Evolutionary conservation across 1,140 invertebrate species (phyloP).

Genomic region (Lutraria rhynchaena): DNA sequence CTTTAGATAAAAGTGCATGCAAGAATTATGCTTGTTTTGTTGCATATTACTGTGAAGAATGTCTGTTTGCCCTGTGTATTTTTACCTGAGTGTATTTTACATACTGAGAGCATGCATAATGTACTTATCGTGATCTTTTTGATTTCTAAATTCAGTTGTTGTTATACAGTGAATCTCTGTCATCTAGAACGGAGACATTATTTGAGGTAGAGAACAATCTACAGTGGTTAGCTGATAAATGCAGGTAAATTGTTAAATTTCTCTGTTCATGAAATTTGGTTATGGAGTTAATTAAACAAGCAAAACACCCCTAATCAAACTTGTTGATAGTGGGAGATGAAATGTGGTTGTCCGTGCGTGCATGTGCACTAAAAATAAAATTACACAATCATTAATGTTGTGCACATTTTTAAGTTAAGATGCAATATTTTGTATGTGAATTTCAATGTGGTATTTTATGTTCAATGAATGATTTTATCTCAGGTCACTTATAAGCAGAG

Average conservation of each 20-base stretch:
- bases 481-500: slow-evolving; percentile 70
- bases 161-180: slow-evolving; percentile 74
- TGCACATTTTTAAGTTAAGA: no score
- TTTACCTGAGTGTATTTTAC: no score
- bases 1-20: no score
- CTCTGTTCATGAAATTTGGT: no score
- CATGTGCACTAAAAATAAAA: neutral
- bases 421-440: neutral
- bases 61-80: no score
- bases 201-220: slow-evolving; percentile 76
- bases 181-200: slow-evolving; percentile 67
- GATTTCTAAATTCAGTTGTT: slow-evolving; percentile 64
- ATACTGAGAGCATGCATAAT: no score
- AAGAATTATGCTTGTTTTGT: no score
- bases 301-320: no score
- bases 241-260: no score
- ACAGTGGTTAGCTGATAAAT: slow-evolving; percentile 71
- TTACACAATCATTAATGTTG: neutral
- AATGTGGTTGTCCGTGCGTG: neutral
- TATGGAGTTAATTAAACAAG: no score
- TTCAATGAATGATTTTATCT: slow-evolving; percentile 5
- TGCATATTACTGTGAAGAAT: no score
- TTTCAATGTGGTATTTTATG: neutral
- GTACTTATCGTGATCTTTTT: slow-evolving; percentile 2
- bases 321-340: no score